Base-by-base conservation (phyloP, 1,140 invertebrate species). In the Drosophila santomea region DNA sequence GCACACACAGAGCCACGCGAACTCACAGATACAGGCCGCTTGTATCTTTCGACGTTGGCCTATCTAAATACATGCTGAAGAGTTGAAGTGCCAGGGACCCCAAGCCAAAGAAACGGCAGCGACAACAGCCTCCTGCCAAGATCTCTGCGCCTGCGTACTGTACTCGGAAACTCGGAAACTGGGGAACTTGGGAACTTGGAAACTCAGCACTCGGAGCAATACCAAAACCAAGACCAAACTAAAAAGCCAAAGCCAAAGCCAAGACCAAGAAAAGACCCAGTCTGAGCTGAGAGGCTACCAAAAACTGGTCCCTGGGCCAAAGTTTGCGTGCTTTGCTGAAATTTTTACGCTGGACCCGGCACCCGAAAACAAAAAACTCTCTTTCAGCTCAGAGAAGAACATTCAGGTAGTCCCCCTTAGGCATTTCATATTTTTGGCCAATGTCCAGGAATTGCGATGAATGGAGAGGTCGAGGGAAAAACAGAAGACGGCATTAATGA, bases 271-370 rank as follows among this genome's bases (percentile, higher is more conserved):
- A 17, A 38, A 45, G 47, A 54, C 55, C 55, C 47, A 58, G 39
- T 41, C 58, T 36, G 44, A 45, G 50, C 47, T 61, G 47, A 36
- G 47, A 57, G 25, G 25, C 60, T 60, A 68, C 74, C 63, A 67
- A 80, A 85, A 85, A 85, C 82, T 78, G 82, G 82, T 85, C 78
- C 61, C 61, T 60, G 69, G 67, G 84, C 84, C 83, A 86, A 86
- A 86, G 83, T 86, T 86, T 86, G 83, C 83, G 83, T 86, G 83
- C 80, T 67, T 88, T 79, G 83, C 83, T 79, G 38, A 86, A 88
- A 78, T 71, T 62, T 78, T 75, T 62, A 71, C 63, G 72, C 57
- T 69, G 52, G 50, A 59, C 58, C 56, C 28, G 58, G 59, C 15
- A 17, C 59, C 58, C 45, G 39, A 52, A 67, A 73, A 66, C 59